Percentiles rank a stretch among this genome's conserved stretches.
phyloP scores from a whole-genome alignment of 2,888 invertebrate species.

The Phortica okadai region DNA sequence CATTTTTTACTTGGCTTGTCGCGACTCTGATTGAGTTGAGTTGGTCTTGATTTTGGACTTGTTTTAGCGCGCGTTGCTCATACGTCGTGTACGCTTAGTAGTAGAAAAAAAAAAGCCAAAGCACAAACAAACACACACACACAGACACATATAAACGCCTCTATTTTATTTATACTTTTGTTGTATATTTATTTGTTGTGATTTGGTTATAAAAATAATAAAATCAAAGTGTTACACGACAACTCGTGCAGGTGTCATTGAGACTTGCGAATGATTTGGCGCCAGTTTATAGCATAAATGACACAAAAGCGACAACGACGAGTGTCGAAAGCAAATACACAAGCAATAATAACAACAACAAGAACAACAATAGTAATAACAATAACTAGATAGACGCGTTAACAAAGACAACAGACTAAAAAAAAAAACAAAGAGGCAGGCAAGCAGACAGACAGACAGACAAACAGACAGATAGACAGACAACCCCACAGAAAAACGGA shows the following conservation, averaged over 20 bases:
- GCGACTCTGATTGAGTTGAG: background rate
- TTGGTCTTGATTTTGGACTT: slow-evolving; percentile 18
- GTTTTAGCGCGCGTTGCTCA: slow-evolving; percentile 3
- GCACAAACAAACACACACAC: too few relatives aligned
- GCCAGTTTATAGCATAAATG: slow-evolving; percentile 65
- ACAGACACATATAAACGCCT: too few relatives aligned
- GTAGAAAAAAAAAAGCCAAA: background rate
- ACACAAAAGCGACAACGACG: slow-evolving; percentile 33
- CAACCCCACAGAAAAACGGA: background rate
- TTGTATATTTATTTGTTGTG: background rate
- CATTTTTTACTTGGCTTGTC: slow-evolving; percentile 62
- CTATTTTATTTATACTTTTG: background rate
- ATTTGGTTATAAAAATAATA: slow-evolving; percentile 35
- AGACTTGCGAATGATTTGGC: slow-evolving; percentile 69
- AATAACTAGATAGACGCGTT: background rate
- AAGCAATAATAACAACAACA: background rate
- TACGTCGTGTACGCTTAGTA: background rate
- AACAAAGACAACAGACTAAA: background rate
- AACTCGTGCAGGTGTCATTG: slow-evolving; percentile 69
- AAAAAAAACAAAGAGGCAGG: background rate
- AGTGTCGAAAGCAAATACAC: background rate
- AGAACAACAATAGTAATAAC: too few relatives aligned
- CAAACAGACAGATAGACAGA: background rate
- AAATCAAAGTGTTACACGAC: slow-evolving; percentile 68
- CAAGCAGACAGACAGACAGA: background rate